These are phyloP conservation scores for Cervus canadensis DNA, from an alignment of 2,113 vertebrate species.

Conservation along the genomic window DNA sequence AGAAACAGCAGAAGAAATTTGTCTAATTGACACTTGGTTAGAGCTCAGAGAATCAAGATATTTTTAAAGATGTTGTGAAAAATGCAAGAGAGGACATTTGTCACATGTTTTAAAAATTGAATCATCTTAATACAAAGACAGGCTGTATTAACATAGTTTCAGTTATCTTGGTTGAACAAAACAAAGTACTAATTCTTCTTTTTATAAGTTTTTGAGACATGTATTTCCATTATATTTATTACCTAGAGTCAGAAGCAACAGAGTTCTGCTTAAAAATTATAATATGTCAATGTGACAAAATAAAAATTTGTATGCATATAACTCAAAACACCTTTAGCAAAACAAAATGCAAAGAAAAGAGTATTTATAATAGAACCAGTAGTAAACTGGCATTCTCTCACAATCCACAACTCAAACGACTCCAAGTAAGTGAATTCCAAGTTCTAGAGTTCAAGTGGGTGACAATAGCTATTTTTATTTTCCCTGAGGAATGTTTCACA, in stretches of 20 bases:
- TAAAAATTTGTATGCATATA: constrained; percentile 9
- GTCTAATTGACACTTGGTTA: not conserved
- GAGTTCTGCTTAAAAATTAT: constrained; percentile 46
- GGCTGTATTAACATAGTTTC: not conserved
- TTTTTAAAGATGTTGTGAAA: not conserved
- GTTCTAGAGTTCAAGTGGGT: not conserved
- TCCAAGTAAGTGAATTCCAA: not conserved
- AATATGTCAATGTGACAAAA: constrained; percentile 26
- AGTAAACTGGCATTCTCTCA: constrained; percentile 11
- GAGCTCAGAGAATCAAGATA: not conserved
- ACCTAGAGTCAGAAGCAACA: constrained; percentile 39
- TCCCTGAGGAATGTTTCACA: not conserved
- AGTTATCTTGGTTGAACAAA: not conserved
- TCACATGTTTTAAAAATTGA: not conserved
- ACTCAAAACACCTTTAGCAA: constrained; percentile 20
- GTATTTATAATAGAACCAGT: constrained; percentile 32
- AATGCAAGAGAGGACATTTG: not conserved
- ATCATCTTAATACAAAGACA: not conserved
- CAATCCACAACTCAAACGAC: not conserved
- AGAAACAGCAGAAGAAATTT: not conserved
- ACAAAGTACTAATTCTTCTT: not conserved
- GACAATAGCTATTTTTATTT: constrained; percentile 26
- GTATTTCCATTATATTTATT: constrained; percentile 28
- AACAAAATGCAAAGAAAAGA: constrained; percentile 42
- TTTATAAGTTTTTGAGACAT: constrained; percentile 35